Evolutionary conservation across 2,888 invertebrate genomes (phyloP), one percentile per base, ranked within the genome.

Genomic region (Amphipyra berbera): DNA sequence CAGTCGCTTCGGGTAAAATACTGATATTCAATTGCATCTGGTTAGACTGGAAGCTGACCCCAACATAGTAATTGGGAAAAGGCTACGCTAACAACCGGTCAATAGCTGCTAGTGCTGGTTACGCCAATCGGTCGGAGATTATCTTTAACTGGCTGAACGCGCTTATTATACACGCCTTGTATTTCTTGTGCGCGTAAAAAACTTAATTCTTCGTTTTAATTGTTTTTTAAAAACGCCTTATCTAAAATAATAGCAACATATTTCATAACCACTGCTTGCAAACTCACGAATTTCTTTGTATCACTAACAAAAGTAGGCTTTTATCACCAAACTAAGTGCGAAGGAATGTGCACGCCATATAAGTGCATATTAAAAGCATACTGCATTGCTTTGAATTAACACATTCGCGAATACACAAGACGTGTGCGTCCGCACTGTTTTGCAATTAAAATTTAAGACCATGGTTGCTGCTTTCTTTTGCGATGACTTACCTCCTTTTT

Each of bases 391-490:
- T 83, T 83, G 88, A 91, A 92, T 93, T 94, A 94, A 88, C 93
- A 93, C 93, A 84, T 91, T 88, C 79, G 88, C 88, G 86, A 83
- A 84, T 82, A 88, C 88, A 90, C 87, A 86, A 82, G 75, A 76
- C 82, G 79, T 82, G 87, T 83, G 82, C 81, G 78, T 80, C 82
- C 79, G 84, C 81, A 78, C 82, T 85, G 87, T 88, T 88, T 85
- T 78, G 90, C 92, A 92, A 93, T 94, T 92, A 92, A 91, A 88
- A 87, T 90, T 87, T 87, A 85, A 83, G 83, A 81, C 68, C 81
- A 78, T 69, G 61, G 66, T 72, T 62, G 50, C 66, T 67, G 70
- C 59, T 73, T 71, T 72, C 62, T 42, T 78, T 79, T 80, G 77
- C 78, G 71, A 65, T 59, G 65, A 62, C 64, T 61, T 46, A 59